Base-by-base conservation (phyloP, 2,888 invertebrate genomes). In the Nipponacmea schrenckii region DNA sequence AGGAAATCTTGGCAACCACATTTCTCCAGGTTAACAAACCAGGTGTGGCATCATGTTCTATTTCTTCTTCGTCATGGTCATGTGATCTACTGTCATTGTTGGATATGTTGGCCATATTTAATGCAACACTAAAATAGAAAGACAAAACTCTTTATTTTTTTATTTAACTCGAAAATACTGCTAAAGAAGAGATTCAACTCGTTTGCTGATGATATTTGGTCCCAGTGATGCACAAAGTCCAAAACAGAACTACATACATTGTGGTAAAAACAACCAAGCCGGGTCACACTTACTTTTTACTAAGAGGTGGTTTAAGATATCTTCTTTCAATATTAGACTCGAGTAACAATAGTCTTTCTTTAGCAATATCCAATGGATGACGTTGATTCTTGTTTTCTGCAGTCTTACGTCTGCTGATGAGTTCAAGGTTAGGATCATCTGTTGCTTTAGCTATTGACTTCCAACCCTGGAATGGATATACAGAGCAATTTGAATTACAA, bases 271-370 rank as follows among this genome's bases (percentile, higher is more conserved):
- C 39, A 39, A 39, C 4, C 10, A 7, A 2, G 1, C 10, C 39
- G 71, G 31, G 8, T 31, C 63, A 15, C 63, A 78, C 85, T 80
- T 78, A 90, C 89, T 82, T 84, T 78, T 87, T 88, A 72, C 94
- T 95, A 72, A 98, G 91, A 63, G 97, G 97, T 73, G 97, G 96
- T 89, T 96, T 96, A 63, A 98, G 91, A 89, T 97, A 98, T 80
- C 98, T 91, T 81, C 97, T 91, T 89, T 98, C 98, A 69, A 98
- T 95, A 80, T 96, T 96, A 0, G 94, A 93, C 89, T 98, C 97
- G 17, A 98, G 90, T 0, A 93, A 92, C 5, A 94, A 91, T 70
- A 98, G 91, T 82, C 96, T 92, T 82, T 93, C 93, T 48, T 92
- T 92, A 85, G 92, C 91, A 89, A 93, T 89, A 87, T 91, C 90